Evolutionary conservation across 2,113 vertebrate species (phyloP).

Genomic region (Mesitornis unicolor): DNA sequence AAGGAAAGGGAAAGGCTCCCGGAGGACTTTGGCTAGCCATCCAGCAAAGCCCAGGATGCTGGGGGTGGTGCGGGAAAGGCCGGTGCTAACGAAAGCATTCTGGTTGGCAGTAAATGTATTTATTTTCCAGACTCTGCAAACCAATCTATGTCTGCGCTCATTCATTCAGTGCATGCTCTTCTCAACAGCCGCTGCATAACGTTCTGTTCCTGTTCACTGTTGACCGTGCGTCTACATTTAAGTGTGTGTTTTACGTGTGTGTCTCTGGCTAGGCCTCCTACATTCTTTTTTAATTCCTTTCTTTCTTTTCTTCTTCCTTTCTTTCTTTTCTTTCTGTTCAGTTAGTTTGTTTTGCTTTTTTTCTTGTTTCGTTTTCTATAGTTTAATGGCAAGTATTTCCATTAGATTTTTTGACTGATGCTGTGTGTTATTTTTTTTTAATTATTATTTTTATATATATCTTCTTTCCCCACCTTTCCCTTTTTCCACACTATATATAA

Average conservation of each 20-base stretch:
- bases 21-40: neutral
- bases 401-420: conserved; percentile 76
- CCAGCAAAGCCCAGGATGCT: neutral
- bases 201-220: conserved; percentile 71
- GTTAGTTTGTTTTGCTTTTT: conserved; percentile 18
- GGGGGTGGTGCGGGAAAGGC: neutral
- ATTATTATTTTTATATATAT: conserved; percentile 67
- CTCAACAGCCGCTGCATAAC: conserved; percentile 66
- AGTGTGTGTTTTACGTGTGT: conserved; percentile 55
- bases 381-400: conserved; percentile 73
- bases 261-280: conserved; percentile 65
- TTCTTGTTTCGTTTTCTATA: conserved; percentile 27
- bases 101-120: conserved; percentile 56
- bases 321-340: neutral
- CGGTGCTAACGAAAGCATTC: neutral
- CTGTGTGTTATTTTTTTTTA: conserved; percentile 72
- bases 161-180: conserved; percentile 72
- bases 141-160: conserved; percentile 54
- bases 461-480: conserved; percentile 51
- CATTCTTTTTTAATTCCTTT: conserved; percentile 48
- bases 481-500: conserved; percentile 70
- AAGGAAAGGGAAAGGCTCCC: neutral
- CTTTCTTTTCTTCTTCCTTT: neutral
- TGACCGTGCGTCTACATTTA: conserved; percentile 73
- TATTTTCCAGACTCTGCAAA: conserved; percentile 65